phyloP scores from a whole-genome alignment of 1,140 invertebrate genomes.

The Cotesia glomerata region DNA sequence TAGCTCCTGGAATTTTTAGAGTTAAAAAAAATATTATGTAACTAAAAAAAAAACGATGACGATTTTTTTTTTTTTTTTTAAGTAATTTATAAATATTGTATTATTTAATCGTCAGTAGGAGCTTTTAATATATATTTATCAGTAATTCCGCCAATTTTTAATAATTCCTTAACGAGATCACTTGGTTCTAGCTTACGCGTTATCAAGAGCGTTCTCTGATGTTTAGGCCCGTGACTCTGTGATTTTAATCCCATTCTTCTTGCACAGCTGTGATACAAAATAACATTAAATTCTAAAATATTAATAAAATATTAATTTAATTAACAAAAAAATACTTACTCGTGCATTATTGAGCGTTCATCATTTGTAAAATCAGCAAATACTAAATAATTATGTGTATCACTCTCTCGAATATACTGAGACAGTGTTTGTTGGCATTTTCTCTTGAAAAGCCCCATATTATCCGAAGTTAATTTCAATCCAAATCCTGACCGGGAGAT shows the following conservation, averaged over 20 bases:
- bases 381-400: conserved; percentile 67
- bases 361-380: conserved; percentile 77
- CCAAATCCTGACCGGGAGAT: conserved; percentile 52
- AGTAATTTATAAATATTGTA: background rate
- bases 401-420: conserved; percentile 61
- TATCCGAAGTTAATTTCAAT: conserved; percentile 46
- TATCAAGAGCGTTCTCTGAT: conserved; percentile 47
- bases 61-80: background rate
- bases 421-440: conserved; percentile 49
- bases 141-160: conserved; percentile 45
- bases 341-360: conserved; percentile 73
- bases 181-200: conserved; percentile 48
- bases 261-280: conserved; percentile 43
- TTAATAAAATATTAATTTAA: background rate
- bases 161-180: conserved; percentile 47
- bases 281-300: too few species aligned
- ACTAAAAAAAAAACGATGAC: background rate
- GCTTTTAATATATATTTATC: conserved; percentile 53
- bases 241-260: conserved; percentile 54
- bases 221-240: conserved; percentile 49
- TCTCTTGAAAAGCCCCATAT: conserved; percentile 53
- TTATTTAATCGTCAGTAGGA: conserved; percentile 34
- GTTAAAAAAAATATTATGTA: too few species aligned
- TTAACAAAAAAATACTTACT: conserved; percentile 53
- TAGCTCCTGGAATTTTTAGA: too few species aligned